Percentiles rank a stretch among this genome's conserved stretches.
Conservation (phyloP, 2,113 vertebrate genomes). For the Nibea coibor region DNA sequence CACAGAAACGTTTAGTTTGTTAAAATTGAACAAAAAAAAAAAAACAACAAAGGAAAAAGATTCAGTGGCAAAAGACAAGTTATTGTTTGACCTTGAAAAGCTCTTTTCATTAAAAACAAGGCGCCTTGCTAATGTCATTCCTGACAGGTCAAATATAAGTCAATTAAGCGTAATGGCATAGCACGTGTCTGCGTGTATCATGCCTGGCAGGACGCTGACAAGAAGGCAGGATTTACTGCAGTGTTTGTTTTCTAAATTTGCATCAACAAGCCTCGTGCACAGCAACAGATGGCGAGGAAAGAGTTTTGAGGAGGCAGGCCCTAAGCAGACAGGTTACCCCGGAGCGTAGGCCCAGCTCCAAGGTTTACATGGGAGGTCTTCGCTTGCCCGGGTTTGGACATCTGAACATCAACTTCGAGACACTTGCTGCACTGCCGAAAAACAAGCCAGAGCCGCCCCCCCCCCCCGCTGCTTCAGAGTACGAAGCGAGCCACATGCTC, state of each 20-base stretch:
- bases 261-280: slow-evolving; percentile 48
- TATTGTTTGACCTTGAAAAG: slow-evolving; percentile 1
- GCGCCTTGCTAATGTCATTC: not conserved
- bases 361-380: slow-evolving; percentile 60
- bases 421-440: slow-evolving; percentile 54
- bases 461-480: slow-evolving; percentile 47
- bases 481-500: slow-evolving; percentile 50
- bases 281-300: slow-evolving; percentile 43
- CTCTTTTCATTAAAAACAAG: not conserved
- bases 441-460: slow-evolving; percentile 47
- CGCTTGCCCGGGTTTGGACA: slow-evolving; percentile 43
- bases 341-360: slow-evolving; percentile 43
- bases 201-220: slow-evolving; percentile 44
- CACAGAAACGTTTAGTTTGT: not conserved
- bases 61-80: not conserved
- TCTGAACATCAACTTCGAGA: slow-evolving; percentile 59
- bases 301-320: slow-evolving; percentile 42
- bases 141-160: slow-evolving; percentile 26
- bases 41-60: not conserved
- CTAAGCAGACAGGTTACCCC: slow-evolving; percentile 56
- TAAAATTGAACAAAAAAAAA: not conserved
- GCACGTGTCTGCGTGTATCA: slow-evolving; percentile 5
- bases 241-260: slow-evolving; percentile 53
- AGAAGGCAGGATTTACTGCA: slow-evolving; percentile 51
- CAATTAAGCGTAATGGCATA: slow-evolving; percentile 22